Base-by-base conservation (phyloP, 1,140 invertebrate species). In the Saccostrea glomerata region DNA sequence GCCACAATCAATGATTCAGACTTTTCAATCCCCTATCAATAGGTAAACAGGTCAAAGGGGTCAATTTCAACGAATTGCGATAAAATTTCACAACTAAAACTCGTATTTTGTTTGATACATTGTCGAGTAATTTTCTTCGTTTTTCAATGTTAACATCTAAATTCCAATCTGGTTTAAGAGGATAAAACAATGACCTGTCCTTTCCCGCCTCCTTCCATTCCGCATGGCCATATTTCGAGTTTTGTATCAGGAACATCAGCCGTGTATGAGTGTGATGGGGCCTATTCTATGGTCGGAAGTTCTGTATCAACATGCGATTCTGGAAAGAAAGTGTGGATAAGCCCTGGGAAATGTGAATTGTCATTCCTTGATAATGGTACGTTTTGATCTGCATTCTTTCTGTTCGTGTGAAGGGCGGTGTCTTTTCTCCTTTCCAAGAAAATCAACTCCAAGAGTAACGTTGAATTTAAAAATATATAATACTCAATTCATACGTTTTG, bases 311-410 rank as follows among this genome's bases (percentile, higher is more conserved):
- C n/a, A 2, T n/a, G 17, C n/a, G n/a, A 63, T 20, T 0, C 58
- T 47, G 6, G 0, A 63, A 1, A 6, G 13, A 73, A 2, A 30
- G 25, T 2, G 2, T 77, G 70, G 70, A 15, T 25, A 12, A 36
- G 11, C 15, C 25, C 11, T 40, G 70, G 23, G 2, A 77, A 77
- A 0, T 77, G 70, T 77, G 25, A 36, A 36, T 77, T 77, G 25
- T 11, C 70, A 77, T 77, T 77, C 30, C 5, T 77, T 77, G 30
- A 77, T 12, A 77, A 77, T 77, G 70, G 70, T 77, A 36, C 12
- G 70, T 36, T 12, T 63, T 20, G 17, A 36, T 36, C 30, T 1
- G 30, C n/a, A n/a, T 60, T 60, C 30, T 36, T 36, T 36, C 30
- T 0, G 30, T 36, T 1, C 2, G 30, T 36, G 47, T 6, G 47